phyloP scores from a whole-genome alignment of 1,140 invertebrate species.

The Musca vetustissima region DNA sequence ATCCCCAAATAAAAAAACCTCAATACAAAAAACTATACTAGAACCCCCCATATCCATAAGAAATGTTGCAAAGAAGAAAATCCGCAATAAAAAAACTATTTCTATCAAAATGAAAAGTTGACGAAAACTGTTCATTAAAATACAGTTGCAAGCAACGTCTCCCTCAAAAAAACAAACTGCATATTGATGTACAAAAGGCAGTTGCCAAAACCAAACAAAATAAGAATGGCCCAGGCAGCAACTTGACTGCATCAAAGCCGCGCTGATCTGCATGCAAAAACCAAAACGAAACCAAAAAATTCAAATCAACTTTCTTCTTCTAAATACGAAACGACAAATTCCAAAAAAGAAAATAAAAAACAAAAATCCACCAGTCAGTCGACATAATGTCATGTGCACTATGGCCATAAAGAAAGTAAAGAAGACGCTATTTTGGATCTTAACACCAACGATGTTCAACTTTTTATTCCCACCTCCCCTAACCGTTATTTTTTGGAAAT shows the following conservation, averaged over 20 bases:
- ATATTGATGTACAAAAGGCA: no score
- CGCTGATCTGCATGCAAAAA: no score
- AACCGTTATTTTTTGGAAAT: neutral
- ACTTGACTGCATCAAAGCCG: neutral
- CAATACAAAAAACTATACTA: neutral
- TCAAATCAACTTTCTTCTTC: no score
- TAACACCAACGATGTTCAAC: neutral
- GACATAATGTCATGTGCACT: slow-evolving; percentile 3
- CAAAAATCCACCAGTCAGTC: neutral
- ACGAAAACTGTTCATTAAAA: slow-evolving; percentile 18
- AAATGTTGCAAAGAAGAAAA: neutral
- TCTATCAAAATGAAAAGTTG: neutral
- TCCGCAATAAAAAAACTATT: neutral
- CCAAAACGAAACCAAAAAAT: no score
- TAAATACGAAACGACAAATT: no score
- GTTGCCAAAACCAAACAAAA: neutral
- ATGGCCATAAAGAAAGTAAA: neutral
- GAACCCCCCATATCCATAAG: no score
- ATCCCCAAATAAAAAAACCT: neutral
- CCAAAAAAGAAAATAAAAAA: no score
- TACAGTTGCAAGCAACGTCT: neutral
- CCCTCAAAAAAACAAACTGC: no score
- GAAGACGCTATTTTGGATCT: neutral
- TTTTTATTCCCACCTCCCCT: neutral
- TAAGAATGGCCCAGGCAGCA: neutral